phyloP scores from a whole-genome alignment of 2,888 invertebrate genomes.

The Ichneumon xanthorius region DNA sequence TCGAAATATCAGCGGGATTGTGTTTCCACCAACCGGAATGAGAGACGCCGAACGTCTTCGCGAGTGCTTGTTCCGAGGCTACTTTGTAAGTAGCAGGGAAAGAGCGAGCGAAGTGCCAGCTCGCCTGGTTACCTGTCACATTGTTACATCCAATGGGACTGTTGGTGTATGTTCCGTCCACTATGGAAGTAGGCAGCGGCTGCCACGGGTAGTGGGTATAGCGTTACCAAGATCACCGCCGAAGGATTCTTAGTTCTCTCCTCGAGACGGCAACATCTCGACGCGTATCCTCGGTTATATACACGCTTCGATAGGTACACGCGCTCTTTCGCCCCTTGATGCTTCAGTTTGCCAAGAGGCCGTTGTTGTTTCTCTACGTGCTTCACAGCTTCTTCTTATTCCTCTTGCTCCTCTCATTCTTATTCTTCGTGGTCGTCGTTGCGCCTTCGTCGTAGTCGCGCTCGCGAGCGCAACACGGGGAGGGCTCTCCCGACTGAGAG shows the following conservation, averaged over 20 bases:
- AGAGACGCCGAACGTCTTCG: slow-evolving; percentile 66
- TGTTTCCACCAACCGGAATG: slow-evolving; percentile 16
- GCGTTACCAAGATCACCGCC: slow-evolving; percentile 32
- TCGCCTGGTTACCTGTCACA: slow-evolving; percentile 60
- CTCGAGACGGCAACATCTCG: slow-evolving; percentile 37
- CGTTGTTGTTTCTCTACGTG: slow-evolving; percentile 40
- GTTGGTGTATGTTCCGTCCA: slow-evolving; percentile 45
- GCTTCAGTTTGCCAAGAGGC: slow-evolving; percentile 28
- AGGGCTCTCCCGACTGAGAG: slow-evolving; percentile 41
- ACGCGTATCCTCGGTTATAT: slow-evolving; percentile 2
- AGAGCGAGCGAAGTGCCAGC: slow-evolving; percentile 50
- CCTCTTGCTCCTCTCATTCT: slow-evolving; percentile 21
- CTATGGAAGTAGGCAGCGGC: slow-evolving; percentile 9
- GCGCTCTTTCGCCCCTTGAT: slow-evolving; percentile 8
- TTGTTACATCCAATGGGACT: slow-evolving; percentile 56
- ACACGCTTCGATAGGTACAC: slow-evolving; percentile 33
- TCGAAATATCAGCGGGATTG: not conserved
- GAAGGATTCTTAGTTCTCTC: slow-evolving; percentile 38
- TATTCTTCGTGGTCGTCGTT: not conserved
- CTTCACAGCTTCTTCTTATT: slow-evolving; percentile 45
- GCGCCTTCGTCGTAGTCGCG: slow-evolving; percentile 13
- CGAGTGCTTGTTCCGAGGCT: slow-evolving; percentile 67
- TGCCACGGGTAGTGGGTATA: slow-evolving; percentile 48
- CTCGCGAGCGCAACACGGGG: slow-evolving; percentile 31
- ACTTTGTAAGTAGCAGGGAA: slow-evolving; percentile 67